Percentiles rank a stretch among this genome's conserved stretches.
phyloP scores from a whole-genome alignment of 1,140 invertebrate genomes.

The Akabosia matsudoensis region DNA sequence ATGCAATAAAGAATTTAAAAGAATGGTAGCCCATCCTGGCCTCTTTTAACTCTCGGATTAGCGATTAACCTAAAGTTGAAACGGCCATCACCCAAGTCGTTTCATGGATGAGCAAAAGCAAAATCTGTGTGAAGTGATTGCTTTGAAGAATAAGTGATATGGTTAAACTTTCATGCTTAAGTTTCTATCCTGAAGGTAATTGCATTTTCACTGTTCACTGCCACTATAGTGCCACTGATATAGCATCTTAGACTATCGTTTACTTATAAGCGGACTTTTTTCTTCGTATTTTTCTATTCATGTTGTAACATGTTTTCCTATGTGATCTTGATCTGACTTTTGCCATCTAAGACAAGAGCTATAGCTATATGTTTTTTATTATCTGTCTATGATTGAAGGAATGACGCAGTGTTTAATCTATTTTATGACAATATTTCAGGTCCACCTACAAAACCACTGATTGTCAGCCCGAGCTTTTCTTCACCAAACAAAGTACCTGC shows the following conservation, averaged over 20 bases:
- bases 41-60: background rate
- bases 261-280: too few species aligned
- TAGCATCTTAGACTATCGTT: too few species aligned
- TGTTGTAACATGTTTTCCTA: too few species aligned
- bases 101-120: background rate
- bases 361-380: too few species aligned
- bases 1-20: too few species aligned
- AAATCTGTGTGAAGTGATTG: background rate
- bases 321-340: too few species aligned
- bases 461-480: slow-evolving; percentile 16
- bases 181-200: background rate
- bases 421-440: background rate
- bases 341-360: too few species aligned
- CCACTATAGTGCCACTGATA: too few species aligned
- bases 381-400: too few species aligned
- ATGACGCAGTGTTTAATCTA: background rate
- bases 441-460: slow-evolving; percentile 4
- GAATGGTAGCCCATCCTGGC: background rate
- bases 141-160: background rate
- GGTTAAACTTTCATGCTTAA: background rate
- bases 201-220: background rate
- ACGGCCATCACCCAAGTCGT: background rate
- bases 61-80: background rate
- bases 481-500: slow-evolving; percentile 26
- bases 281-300: too few species aligned